phyloP scores from a whole-genome alignment of 37 sponge, comb jelly and placozoan species.

The Ephydatia muelleri region DNA sequence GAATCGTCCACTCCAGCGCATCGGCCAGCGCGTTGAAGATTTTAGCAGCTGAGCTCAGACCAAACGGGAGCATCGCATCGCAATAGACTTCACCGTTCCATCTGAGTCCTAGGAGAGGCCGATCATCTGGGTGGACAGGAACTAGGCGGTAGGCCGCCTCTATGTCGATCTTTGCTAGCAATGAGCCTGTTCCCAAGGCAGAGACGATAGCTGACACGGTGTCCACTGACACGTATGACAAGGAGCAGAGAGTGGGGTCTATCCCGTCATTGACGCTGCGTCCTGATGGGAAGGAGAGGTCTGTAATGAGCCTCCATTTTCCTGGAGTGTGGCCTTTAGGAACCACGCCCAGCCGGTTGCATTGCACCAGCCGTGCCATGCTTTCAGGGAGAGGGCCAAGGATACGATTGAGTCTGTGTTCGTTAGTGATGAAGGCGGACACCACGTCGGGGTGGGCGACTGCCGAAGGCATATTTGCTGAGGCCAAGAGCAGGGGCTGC shows the following conservation, averaged over 20 bases:
- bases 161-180: conserved; percentile 40
- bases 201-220: neutral
- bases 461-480: conserved; percentile 7
- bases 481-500: neutral
- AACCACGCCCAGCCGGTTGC: conserved; percentile 40
- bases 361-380: neutral
- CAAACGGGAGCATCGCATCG: conserved; percentile 26
- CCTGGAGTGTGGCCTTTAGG: conserved; percentile 25
- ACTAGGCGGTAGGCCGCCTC: conserved; percentile 17
- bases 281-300: conserved; percentile 27
- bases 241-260: neutral
- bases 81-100: conserved; percentile 3
- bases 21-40: conserved; percentile 47
- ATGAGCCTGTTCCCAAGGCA: conserved; percentile 6
- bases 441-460: conserved; percentile 9
- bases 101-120: conserved; percentile 21
- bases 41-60: conserved; percentile 27
- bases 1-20: conserved; percentile 9
- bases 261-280: conserved; percentile 52
- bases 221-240: conserved; percentile 28
- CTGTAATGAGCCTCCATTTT: conserved; percentile 31
- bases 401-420: neutral
- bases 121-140: conserved; percentile 31
- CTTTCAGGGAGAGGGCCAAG: conserved; percentile 10
- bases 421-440: neutral